Conservation (phyloP, 2,797 vertebrate genomes). For the Otolemur crassicaudatus region DNA sequence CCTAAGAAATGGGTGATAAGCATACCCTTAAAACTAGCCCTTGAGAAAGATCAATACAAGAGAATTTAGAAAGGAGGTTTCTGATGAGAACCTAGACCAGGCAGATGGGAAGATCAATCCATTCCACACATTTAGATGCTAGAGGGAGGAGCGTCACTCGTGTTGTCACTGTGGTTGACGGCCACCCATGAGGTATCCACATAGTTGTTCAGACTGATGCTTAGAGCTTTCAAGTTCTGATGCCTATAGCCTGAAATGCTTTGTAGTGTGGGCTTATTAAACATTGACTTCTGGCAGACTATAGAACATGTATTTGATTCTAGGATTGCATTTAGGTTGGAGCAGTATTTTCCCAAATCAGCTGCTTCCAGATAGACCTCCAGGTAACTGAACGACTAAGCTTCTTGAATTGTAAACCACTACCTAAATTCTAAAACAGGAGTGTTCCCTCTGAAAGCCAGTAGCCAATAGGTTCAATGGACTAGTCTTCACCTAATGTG, state of each 20-base stretch:
- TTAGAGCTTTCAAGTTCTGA: neutral
- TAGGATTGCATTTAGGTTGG: neutral
- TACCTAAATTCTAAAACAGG: neutral
- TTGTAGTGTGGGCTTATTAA: neutral
- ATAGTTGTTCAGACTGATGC: neutral
- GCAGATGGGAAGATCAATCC: no score
- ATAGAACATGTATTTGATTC: neutral
- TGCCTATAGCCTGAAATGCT: neutral
- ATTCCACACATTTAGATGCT: neutral
- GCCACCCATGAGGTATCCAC: neutral
- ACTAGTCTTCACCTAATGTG: neutral
- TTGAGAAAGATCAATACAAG: neutral
- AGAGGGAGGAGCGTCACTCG: neutral
- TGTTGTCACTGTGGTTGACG: neutral
- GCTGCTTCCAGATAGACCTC: neutral
- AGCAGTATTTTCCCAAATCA: neutral
- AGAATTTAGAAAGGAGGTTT: neutral
- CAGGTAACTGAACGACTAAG: neutral
- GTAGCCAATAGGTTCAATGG: neutral
- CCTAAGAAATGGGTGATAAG: neutral
- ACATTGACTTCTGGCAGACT: neutral
- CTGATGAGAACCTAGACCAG: no score
- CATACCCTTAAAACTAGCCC: neutral
- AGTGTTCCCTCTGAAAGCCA: neutral
- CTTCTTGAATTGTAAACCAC: neutral